Evolutionary conservation across 2,797 vertebrate species (phyloP).

Genomic region (Bovichtus diacanthus): DNA sequence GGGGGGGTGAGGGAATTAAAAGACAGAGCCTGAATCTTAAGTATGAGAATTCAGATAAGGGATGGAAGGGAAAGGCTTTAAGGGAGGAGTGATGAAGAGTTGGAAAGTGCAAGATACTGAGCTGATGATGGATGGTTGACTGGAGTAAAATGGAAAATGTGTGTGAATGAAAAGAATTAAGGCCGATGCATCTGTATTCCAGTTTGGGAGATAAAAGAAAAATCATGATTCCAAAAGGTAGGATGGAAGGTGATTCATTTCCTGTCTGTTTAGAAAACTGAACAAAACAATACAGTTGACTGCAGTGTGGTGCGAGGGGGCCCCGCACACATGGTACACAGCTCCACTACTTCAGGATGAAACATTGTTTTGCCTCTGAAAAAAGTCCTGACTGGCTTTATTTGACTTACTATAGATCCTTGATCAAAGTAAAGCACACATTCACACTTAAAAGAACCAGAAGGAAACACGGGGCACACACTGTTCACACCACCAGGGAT

Average conservation of each 20-base stretch:
- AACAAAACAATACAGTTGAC: conserved; percentile 39
- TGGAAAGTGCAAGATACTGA: conserved; percentile 21
- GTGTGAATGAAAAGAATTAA: neutral
- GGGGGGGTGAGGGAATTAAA: conserved; percentile 45
- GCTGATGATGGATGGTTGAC: conserved; percentile 10
- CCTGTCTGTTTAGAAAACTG: conserved; percentile 38
- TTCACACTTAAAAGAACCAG: conserved; percentile 23
- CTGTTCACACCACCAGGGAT: conserved; percentile 5
- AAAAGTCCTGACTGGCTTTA: conserved; percentile 31
- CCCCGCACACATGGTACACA: conserved; percentile 12
- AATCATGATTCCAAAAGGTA: neutral
- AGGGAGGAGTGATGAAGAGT: conserved; percentile 21
- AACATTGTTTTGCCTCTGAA: conserved; percentile 41
- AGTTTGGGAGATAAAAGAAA: conserved; percentile 14
- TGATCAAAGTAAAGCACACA: conserved; percentile 52
- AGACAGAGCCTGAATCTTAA: conserved; percentile 76
- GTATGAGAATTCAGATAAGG: conserved; percentile 61
- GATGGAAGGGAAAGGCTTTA: conserved; percentile 21
- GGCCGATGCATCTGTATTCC: conserved; percentile 5
- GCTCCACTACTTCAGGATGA: conserved; percentile 33
- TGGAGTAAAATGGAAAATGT: neutral
- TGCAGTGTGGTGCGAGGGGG: conserved; percentile 3
- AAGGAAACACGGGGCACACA: neutral
- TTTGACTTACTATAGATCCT: conserved; percentile 25
- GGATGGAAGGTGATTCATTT: conserved; percentile 13